Conservation (phyloP, 2,888 invertebrate species). For the Aleiodes leptofemur region DNA sequence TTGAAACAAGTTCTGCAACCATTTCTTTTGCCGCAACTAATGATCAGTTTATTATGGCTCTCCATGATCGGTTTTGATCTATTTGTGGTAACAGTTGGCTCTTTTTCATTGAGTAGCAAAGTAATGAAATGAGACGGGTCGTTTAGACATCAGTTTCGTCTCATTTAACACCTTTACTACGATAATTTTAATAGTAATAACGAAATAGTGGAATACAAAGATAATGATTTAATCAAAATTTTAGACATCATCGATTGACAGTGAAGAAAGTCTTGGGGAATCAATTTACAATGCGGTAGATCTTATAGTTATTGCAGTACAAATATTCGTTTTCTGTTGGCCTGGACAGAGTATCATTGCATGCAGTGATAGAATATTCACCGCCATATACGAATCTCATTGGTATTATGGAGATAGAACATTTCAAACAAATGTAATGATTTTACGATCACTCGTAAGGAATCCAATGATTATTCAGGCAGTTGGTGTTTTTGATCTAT, state of each 20-base stretch:
- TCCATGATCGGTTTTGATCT: not conserved
- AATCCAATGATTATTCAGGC: constrained; percentile 15
- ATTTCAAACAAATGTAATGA: not conserved
- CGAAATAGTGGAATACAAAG: no score
- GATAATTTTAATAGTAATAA: no score
- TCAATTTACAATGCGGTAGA: no score
- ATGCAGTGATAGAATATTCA: not conserved
- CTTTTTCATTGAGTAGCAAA: no score
- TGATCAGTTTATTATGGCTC: constrained; percentile 5
- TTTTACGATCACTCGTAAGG: not conserved
- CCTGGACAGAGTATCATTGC: constrained; percentile 5
- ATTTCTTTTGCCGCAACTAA: constrained; percentile 7
- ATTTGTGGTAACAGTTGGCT: no score
- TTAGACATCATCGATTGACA: no score
- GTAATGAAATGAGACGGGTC: no score
- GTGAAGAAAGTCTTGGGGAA: no score
- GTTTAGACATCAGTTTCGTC: no score
- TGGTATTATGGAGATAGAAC: constrained; percentile 6
- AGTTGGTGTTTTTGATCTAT: constrained; percentile 8
- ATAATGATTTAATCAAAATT: no score
- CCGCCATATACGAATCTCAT: not conserved
- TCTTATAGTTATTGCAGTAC: not conserved
- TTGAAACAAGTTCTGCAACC: no score
- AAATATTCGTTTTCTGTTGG: constrained; percentile 18
- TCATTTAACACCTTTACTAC: no score